Evolutionary conservation across 1,140 invertebrate species (phyloP), one percentile per base, ranked within the genome.

Genomic region (Listronotus bonariensis): DNA sequence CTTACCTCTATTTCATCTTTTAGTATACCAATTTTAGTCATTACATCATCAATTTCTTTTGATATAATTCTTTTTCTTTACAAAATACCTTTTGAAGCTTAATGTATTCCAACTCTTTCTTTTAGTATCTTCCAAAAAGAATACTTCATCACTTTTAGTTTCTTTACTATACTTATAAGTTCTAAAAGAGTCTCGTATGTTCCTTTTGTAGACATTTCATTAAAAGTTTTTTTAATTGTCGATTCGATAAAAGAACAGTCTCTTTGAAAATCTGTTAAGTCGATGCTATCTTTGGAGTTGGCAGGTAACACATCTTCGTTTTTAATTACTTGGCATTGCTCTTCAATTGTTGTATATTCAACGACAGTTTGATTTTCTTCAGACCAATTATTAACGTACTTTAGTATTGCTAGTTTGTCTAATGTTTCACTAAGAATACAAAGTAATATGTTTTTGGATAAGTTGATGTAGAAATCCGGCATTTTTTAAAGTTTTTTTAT

Each of bases 1-100:
- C 49, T 65, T 68, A 75, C 73, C 64, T 72, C 66, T 60, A 71
- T 70, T 61, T 69, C 49, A 59, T 76, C 74, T 65, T 76, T 76
- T 43, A 76, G 49, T 43, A 57, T 63, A 26, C 74, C 74, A 17
- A 74, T 67, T 36, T 70, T 32, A 9, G 46, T 53, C 49, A 65
- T 68, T 18, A 38, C 52, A 41, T 65, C 40, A n/a, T 54, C 15
- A 49, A 65, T 67, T 41, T 62, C 46, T 20, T 34, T 14, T 41
- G 32, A 48, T 53, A 65, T 14, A n/a, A 10, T 18, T 38, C 9
- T 32, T 53, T 51, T 34, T 70, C 61, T 26, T 46, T 61, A 31
- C 38, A 42, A 12, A 49, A 65, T 3, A 15, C 7, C n/a, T 53
- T 36, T 51, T 65, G 52, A 3, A 70, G 34, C 32, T 54, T 52